Base-by-base conservation (phyloP, 2,113 vertebrate genomes). In the Hippolais icterina region DNA sequence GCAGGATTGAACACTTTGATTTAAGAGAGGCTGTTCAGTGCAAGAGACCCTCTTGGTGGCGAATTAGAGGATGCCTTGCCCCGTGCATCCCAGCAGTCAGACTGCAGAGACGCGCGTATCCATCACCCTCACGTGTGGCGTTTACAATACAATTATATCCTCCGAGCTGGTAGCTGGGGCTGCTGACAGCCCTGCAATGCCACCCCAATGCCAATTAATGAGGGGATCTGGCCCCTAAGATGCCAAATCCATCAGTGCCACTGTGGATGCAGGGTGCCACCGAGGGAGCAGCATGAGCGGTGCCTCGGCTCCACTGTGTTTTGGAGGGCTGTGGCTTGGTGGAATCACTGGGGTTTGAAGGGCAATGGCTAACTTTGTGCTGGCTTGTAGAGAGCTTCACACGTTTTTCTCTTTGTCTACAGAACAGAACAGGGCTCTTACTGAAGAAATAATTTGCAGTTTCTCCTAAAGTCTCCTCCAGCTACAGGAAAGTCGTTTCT, bases 1-100 rank as follows among this genome's bases (percentile, higher is more conserved):
- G 94, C 42, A 11, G 97, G 97, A 98, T 96, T 98, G 98, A 97
- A 96, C 80, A 76, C 77, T 97, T 96, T 98, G 98, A 98, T 98
- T 98, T 98, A 98, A 97, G 97, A 97, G 97, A 88, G 25, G 92
- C 69, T 66, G 57, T 97, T 97, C 75, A 90, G 80, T 88, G 88
- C 93, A 74, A 95, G 91, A 96, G 93, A 95, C 83, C 80, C 88
- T 97, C 93, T 96, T 72, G 88, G 80, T 92, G 90, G 94, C 3
- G 4, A 97, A 94, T 96, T 87, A 95, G 81, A 97, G 50, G 83
- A 77, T 70, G 76, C 46, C 64, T 89, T 71, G 63, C 64, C 77
- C 78, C 3, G 8, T 13, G 6, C 87, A 74, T 89, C 89, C 56
- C 37, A 42, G 90, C 93, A 93, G 96, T 88, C 93, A 88, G 86